These are phyloP conservation scores for Corydoras sp. DNA, from an alignment of 2,113 vertebrate genomes.

Conservation along the genomic window DNA sequence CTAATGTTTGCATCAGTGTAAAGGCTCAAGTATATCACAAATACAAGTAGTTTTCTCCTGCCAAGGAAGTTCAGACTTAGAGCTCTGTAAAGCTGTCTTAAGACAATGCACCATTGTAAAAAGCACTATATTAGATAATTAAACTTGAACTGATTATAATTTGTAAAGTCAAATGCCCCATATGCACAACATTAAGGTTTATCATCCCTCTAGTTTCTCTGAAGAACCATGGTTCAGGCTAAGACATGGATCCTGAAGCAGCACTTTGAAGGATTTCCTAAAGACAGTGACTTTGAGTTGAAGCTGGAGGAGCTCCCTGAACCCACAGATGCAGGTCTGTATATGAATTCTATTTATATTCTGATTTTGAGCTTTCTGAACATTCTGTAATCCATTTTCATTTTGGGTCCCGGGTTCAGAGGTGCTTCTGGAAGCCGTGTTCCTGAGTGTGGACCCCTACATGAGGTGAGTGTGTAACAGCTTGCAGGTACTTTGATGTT, in stretches of 20 bases:
- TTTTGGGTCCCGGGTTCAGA: constrained; percentile 56
- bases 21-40: no score
- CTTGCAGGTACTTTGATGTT: no score
- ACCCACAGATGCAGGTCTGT: constrained; percentile 61
- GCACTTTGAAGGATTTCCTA: constrained; percentile 70
- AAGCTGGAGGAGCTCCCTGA: constrained; percentile 60
- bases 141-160: no score
- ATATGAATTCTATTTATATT: not conserved
- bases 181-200: no score
- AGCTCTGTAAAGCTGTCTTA: no score
- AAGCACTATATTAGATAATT: no score
- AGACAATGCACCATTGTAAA: no score
- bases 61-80: no score
- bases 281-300: constrained; percentile 66
- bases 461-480: constrained; percentile 65
- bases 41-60: no score
- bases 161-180: no score
- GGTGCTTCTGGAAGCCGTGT: constrained; percentile 72
- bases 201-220: constrained; percentile 21
- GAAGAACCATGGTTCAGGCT: constrained; percentile 53
- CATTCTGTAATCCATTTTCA: not conserved
- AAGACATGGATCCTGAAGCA: constrained; percentile 69
- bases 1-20: no score
- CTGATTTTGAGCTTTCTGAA: not conserved
- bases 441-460: constrained; percentile 79